Evolutionary conservation across 2,888 invertebrate genomes (phyloP).

Genomic region (Hetaerina titia): DNA sequence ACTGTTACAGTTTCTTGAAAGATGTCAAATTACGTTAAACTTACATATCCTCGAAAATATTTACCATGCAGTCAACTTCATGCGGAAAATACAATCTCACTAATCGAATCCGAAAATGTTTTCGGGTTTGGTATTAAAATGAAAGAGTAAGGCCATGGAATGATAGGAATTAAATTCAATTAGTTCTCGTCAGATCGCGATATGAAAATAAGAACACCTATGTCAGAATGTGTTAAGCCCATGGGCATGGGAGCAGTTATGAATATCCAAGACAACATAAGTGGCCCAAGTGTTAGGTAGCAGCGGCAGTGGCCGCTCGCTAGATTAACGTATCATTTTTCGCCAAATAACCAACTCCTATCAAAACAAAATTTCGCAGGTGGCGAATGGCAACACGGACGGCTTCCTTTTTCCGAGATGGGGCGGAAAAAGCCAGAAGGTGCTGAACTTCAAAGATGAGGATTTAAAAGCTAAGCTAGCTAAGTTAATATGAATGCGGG

Average conservation of each 20-base stretch:
- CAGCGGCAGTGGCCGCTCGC: background rate
- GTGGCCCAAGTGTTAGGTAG: background rate
- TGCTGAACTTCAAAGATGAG: too few species aligned
- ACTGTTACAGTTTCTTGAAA: too few species aligned
- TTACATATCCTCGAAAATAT: too few species aligned
- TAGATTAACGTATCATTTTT: constrained; percentile 31
- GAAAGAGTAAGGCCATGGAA: background rate
- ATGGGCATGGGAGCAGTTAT: background rate
- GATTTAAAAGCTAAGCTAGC: too few species aligned
- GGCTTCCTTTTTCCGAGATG: background rate
- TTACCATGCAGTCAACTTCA: too few species aligned
- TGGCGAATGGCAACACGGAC: background rate
- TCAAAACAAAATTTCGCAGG: constrained; percentile 9
- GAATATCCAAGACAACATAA: background rate
- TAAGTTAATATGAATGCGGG: too few species aligned
- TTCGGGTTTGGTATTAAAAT: background rate
- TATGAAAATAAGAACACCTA: background rate
- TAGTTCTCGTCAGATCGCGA: background rate
- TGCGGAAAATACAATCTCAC: background rate
- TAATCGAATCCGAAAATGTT: background rate
- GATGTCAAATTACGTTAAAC: too few species aligned
- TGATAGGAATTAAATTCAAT: constrained; percentile 25
- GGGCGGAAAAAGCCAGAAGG: background rate
- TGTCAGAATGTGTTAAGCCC: background rate
- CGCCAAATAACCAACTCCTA: constrained; percentile 13